A percentile compares a stretch with the other conserved stretches of the same genome.
phyloP scores from a whole-genome alignment of 1,140 invertebrate species.

The Cydia amplana region DNA sequence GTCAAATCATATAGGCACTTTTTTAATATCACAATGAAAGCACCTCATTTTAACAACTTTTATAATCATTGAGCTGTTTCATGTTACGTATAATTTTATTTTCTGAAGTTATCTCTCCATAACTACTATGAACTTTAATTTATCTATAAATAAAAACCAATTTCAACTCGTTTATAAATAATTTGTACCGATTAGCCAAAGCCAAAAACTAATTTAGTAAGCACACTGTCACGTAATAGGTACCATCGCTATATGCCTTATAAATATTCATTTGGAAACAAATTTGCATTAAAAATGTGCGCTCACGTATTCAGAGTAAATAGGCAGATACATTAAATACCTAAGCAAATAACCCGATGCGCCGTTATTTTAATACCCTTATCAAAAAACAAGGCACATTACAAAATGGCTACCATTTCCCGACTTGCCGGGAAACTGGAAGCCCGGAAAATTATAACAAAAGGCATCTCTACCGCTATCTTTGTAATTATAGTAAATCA shows the following conservation, averaged over 20 bases:
- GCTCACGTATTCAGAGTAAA: conserved; percentile 55
- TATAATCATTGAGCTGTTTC: too few relatives aligned
- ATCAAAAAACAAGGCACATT: conserved; percentile 79
- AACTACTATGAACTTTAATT: too few relatives aligned
- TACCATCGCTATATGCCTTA: conserved; percentile 48
- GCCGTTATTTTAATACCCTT: conserved; percentile 77
- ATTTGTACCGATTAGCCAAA: background rate
- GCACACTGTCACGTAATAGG: background rate
- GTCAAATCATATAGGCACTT: too few relatives aligned
- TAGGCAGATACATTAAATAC: conserved; percentile 59
- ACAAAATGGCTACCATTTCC: conserved; percentile 76
- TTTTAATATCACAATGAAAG: too few relatives aligned
- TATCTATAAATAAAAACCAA: too few relatives aligned
- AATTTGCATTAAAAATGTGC: conserved; percentile 73
- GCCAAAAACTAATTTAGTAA: background rate
- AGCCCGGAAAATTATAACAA: conserved; percentile 79
- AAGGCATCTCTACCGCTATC: conserved; percentile 79
- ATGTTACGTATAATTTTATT: too few relatives aligned
- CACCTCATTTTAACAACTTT: too few relatives aligned
- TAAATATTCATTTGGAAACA: conserved; percentile 67
- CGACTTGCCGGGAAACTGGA: conserved; percentile 74
- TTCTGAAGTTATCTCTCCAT: too few relatives aligned
- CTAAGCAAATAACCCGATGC: conserved; percentile 64
- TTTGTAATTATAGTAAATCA: conserved; percentile 82
- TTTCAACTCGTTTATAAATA: too few relatives aligned